A percentile compares a stretch with the other conserved stretches of the same genome.
Conservation (phyloP, 2,113 vertebrate species). For the Orientallactaga bullata region DNA sequence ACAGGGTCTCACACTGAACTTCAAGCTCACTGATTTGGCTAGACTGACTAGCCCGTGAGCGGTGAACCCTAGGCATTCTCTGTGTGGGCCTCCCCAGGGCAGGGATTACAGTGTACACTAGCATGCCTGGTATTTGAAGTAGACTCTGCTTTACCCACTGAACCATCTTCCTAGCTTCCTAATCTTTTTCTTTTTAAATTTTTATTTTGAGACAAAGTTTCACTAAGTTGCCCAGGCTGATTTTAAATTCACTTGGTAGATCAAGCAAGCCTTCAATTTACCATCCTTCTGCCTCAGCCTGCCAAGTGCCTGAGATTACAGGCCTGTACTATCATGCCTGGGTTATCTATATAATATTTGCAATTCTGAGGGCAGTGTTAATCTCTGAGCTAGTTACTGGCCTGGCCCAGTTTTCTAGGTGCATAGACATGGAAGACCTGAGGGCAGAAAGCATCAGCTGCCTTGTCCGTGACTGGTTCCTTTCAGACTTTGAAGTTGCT, state of each 20-base stretch:
- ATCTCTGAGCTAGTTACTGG: not conserved
- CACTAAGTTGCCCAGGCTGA: not conserved
- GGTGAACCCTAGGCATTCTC: too few relatives aligned
- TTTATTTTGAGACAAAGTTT: not conserved
- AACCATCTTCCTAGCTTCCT: too few relatives aligned
- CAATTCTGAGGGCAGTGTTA: not conserved
- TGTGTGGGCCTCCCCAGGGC: too few relatives aligned
- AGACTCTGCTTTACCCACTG: too few relatives aligned
- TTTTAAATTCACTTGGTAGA: not conserved
- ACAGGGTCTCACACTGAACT: too few relatives aligned
- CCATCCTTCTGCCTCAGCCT: not conserved
- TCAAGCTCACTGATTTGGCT: too few relatives aligned
- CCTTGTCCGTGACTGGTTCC: not conserved
- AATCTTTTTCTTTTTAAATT: not conserved
- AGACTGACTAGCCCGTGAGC: too few relatives aligned
- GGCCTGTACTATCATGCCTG: not conserved
- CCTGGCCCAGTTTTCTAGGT: not conserved
- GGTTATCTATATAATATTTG: not conserved
- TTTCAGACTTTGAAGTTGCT: constrained; percentile 20
- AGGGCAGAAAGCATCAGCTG: not conserved
- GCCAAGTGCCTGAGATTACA: not conserved
- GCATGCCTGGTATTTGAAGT: too few relatives aligned
- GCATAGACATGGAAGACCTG: not conserved
- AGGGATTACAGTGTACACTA: too few relatives aligned
- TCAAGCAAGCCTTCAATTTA: not conserved